A percentile compares a stretch with the other conserved stretches of the same genome.
phyloP scores from a whole-genome alignment of 2,797 vertebrate species.

The Kryptopterus vitreolus region DNA sequence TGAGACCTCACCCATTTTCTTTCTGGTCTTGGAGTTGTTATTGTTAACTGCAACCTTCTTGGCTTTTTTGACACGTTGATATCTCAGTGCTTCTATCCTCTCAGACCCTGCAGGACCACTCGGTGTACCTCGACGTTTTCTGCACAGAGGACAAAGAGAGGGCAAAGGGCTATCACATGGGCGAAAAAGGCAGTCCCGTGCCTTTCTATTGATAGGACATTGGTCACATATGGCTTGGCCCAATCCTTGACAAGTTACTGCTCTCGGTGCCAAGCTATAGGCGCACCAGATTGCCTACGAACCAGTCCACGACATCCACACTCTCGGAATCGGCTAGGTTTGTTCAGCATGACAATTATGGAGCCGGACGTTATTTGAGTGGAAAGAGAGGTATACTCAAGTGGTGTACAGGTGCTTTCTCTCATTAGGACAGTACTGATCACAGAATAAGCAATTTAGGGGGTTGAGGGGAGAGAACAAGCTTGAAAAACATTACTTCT shows the following conservation, averaged over 20 bases:
- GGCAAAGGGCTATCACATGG: slow-evolving; percentile 65
- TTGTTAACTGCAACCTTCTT: slow-evolving; percentile 94
- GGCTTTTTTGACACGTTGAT: slow-evolving; percentile 97
- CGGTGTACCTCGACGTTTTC: slow-evolving; percentile 77
- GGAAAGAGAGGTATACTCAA: slow-evolving; percentile 50
- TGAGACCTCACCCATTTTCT: slow-evolving; percentile 87
- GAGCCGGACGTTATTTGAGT: slow-evolving; percentile 51
- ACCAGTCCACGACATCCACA: slow-evolving; percentile 50
- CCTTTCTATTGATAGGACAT: slow-evolving; percentile 61
- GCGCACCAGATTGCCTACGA: slow-evolving; percentile 66
- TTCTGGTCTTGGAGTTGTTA: slow-evolving; percentile 94
- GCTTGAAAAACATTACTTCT: slow-evolving; percentile 7
- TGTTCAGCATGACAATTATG: slow-evolving; percentile 48
- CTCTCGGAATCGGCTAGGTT: slow-evolving; percentile 49
- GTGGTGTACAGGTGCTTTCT: slow-evolving; percentile 22
- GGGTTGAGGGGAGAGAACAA: background rate
- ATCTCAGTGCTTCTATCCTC: slow-evolving; percentile 98
- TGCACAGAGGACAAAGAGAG: slow-evolving; percentile 67
- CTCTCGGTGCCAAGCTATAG: slow-evolving; percentile 65
- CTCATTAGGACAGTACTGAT: slow-evolving; percentile 17
- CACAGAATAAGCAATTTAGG: slow-evolving; percentile 17
- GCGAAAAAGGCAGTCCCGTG: slow-evolving; percentile 54
- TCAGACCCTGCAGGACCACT: slow-evolving; percentile 95
- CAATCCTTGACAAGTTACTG: slow-evolving; percentile 61
- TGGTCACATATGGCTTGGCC: slow-evolving; percentile 60